A percentile compares a stretch with the other conserved stretches of the same genome.
Conservation (phyloP, 2,888 invertebrate genomes). For the Steinernema scapterisci region DNA sequence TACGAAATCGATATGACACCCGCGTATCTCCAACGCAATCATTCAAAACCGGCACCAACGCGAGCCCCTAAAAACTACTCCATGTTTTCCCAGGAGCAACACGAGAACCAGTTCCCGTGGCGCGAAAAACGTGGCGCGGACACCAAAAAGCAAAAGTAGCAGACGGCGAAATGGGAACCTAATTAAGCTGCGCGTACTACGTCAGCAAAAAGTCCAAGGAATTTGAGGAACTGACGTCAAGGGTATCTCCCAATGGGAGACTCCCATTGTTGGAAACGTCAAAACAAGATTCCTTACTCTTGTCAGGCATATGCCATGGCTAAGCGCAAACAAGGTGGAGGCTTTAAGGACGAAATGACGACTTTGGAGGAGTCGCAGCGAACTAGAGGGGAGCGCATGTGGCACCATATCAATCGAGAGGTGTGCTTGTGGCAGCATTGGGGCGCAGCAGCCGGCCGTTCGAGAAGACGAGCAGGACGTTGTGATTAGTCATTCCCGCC, state of each 20-base stretch:
- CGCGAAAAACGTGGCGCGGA: not conserved
- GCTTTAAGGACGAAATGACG: no score
- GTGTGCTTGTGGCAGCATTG: no score
- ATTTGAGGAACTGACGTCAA: no score
- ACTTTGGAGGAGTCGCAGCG: no score
- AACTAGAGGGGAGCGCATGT: no score
- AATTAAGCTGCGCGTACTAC: not conserved
- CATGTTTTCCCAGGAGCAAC: not conserved
- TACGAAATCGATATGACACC: not conserved
- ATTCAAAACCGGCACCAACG: not conserved
- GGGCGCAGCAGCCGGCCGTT: not conserved
- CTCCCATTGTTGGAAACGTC: no score
- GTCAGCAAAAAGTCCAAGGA: not conserved
- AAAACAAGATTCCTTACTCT: no score
- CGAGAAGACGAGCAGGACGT: not conserved
- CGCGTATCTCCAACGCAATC: not conserved
- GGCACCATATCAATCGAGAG: no score
- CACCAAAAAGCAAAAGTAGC: not conserved
- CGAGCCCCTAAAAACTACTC: not conserved
- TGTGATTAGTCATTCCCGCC: slow-evolving; percentile 8
- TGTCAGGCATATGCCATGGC: no score
- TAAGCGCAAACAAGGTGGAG: no score
- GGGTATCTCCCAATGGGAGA: no score
- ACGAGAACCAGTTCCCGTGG: not conserved
- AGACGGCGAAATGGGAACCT: no score